phyloP scores from a whole-genome alignment of 1,140 invertebrate genomes.

The Callitettix versicolor region DNA sequence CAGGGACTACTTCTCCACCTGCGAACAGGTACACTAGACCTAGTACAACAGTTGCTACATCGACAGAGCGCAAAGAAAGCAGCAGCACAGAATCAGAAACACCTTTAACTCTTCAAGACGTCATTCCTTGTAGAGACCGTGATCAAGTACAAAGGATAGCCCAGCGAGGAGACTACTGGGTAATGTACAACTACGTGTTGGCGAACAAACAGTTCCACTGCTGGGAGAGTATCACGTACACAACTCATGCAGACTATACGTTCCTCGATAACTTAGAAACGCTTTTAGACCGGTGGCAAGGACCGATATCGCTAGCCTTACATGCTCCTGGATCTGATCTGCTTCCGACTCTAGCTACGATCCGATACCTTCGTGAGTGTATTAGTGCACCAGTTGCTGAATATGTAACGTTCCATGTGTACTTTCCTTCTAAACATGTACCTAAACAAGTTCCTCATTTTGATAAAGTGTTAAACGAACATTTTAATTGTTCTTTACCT shows the following conservation, averaged over 20 bases:
- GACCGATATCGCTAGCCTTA: slow-evolving; percentile 56
- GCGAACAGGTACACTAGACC: neutral
- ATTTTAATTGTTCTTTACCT: slow-evolving; percentile 55
- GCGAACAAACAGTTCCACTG: slow-evolving; percentile 39
- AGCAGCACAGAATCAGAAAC: slow-evolving; percentile 26
- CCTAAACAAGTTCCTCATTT: slow-evolving; percentile 57
- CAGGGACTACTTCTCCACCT: slow-evolving; percentile 9
- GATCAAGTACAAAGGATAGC: slow-evolving; percentile 47
- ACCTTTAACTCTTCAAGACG: slow-evolving; percentile 33
- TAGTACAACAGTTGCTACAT: slow-evolving; percentile 26
- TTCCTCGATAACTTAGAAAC: slow-evolving; percentile 83
- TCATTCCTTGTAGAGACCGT: slow-evolving; percentile 53
- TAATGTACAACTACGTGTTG: slow-evolving; percentile 75
- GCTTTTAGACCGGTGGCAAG: slow-evolving; percentile 58
- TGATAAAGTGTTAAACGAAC: slow-evolving; percentile 44
- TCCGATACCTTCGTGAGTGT: slow-evolving; percentile 46
- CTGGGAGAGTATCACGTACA: slow-evolving; percentile 81
- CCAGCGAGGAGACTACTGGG: slow-evolving; percentile 80
- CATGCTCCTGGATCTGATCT: slow-evolving; percentile 58
- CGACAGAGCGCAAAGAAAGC: slow-evolving; percentile 21
- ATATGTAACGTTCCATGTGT: slow-evolving; percentile 74
- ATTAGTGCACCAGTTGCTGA: slow-evolving; percentile 50
- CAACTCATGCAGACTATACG: slow-evolving; percentile 83
- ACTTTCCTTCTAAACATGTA: slow-evolving; percentile 75
- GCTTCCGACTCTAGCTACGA: slow-evolving; percentile 40